phyloP scores from a whole-genome alignment of 2,888 invertebrate genomes.

The Dynastes grantii region DNA sequence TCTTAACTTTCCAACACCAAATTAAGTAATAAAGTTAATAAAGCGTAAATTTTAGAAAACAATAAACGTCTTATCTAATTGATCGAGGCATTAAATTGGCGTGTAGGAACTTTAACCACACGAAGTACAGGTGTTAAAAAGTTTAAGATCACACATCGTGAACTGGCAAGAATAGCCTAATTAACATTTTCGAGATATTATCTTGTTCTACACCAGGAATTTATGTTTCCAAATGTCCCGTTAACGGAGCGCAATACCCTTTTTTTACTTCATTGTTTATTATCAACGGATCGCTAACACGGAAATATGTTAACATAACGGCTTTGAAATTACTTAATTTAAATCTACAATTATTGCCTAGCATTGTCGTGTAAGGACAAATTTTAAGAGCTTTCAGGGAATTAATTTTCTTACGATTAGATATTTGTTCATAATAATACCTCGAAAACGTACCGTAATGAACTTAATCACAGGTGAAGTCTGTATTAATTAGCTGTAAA shows the following conservation, averaged over 20 bases:
- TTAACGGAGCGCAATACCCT: neutral
- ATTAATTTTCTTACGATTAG: no score
- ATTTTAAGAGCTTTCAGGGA: neutral
- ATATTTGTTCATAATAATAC: no score
- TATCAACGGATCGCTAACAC: neutral
- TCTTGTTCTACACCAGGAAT: slow-evolving; percentile 5
- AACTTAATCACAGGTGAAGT: no score
- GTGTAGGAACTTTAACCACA: neutral
- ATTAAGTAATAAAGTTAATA: slow-evolving; percentile 4
- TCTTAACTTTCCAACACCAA: neutral
- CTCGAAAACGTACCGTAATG: no score
- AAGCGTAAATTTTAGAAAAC: slow-evolving; percentile 12
- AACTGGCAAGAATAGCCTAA: slow-evolving; percentile 10
- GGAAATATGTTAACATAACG: neutral
- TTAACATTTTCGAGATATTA: slow-evolving; percentile 38
- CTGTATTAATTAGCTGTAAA: no score
- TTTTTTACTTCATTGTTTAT: no score
- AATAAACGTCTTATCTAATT: slow-evolving; percentile 13
- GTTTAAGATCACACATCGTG: slow-evolving; percentile 12
- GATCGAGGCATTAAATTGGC: neutral
- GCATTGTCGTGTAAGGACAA: no score
- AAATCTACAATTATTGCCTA: neutral
- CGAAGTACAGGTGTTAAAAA: slow-evolving; percentile 14
- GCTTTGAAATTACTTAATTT: neutral
- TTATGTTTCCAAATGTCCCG: slow-evolving; percentile 25